phyloP scores from a whole-genome alignment of 2,888 invertebrate species.

The Drosophila meridionalis region DNA sequence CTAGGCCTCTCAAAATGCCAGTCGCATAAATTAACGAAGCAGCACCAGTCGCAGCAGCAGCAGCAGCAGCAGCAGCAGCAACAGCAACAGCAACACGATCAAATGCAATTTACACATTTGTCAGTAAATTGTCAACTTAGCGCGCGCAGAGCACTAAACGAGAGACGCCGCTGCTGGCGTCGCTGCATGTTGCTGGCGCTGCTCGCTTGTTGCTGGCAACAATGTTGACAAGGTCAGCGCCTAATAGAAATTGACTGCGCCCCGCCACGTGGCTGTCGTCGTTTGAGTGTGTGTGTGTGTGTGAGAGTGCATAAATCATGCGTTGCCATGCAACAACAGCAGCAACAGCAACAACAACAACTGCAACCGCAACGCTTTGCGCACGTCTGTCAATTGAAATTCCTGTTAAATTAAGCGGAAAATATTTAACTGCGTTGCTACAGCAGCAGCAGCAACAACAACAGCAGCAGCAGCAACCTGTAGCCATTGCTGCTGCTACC shows the following conservation, averaged over 20 bases:
- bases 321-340: conserved; percentile 41
- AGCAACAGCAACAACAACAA: conserved; percentile 27
- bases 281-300: conserved; percentile 31
- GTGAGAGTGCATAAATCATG: conserved; percentile 77
- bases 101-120: conserved; percentile 81
- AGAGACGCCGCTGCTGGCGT: conserved; percentile 34
- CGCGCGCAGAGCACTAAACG: conserved; percentile 68
- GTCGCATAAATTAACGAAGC: conserved; percentile 72
- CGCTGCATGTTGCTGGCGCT: conserved; percentile 57
- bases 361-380: conserved; percentile 48
- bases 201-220: conserved; percentile 65
- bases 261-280: conserved; percentile 45
- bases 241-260: conserved; percentile 75
- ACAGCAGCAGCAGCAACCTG: conserved; percentile 38
- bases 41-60: conserved; percentile 30
- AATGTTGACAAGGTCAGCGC: conserved; percentile 81
- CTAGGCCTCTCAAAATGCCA: conserved; percentile 73
- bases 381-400: conserved; percentile 82
- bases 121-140: conserved; percentile 82
- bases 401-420: conserved; percentile 84
- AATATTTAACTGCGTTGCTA: conserved; percentile 78
- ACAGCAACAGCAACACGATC: conserved; percentile 52
- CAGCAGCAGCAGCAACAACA: conserved; percentile 25
- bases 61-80: conserved; percentile 30
- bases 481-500: conserved; percentile 49